phyloP scores from a whole-genome alignment of 2,113 vertebrate species.

The Phyllostomus discolor region DNA sequence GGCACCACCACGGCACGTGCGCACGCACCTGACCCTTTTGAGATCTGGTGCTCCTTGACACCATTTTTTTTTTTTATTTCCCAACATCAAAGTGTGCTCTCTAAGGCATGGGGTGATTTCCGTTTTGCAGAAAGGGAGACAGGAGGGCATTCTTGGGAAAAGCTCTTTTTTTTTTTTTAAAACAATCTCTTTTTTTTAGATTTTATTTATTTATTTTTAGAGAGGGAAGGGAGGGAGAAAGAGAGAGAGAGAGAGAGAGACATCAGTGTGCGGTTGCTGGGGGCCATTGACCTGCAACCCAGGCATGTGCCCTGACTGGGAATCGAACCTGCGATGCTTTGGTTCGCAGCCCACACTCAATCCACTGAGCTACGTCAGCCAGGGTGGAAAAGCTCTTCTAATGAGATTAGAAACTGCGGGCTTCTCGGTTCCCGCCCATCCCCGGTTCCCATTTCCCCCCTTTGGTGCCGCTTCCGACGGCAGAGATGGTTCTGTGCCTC shows the following conservation, averaged over 20 bases:
- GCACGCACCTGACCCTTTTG: neutral
- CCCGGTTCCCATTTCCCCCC: neutral
- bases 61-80: neutral
- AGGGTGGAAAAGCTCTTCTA: neutral
- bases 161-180: neutral
- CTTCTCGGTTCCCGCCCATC: neutral
- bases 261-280: no score
- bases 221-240: no score
- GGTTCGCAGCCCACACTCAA: no score
- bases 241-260: no score
- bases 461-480: neutral
- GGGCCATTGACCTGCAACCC: no score
- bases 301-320: no score
- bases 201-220: no score
- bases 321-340: no score
- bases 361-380: no score
- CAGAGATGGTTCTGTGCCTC: neutral
- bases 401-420: neutral
- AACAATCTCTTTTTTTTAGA: no score
- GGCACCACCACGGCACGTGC: rapidly evolving
- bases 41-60: neutral
- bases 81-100: neutral
- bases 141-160: neutral
- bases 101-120: neutral
- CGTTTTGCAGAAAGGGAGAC: neutral